Conservation (phyloP, 2,113 vertebrate genomes). For the Lipophrys pholis region DNA sequence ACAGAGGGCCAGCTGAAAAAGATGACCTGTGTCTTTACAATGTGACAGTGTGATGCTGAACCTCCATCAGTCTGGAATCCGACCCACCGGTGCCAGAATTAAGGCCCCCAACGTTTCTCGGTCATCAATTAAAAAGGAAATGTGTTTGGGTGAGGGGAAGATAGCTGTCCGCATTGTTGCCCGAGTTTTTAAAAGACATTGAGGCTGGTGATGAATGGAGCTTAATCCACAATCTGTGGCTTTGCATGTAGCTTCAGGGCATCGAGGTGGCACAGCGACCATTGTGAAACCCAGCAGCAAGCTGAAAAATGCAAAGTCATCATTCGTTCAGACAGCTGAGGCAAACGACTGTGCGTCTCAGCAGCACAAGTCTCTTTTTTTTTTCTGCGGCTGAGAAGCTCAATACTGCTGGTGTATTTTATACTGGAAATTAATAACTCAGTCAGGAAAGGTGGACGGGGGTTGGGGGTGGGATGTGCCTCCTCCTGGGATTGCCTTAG, state of each 20-base stretch:
- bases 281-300: slow-evolving; percentile 3
- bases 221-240: slow-evolving; percentile 1
- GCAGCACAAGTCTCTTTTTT: neutral
- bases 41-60: slow-evolving; percentile 3
- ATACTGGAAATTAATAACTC: no score
- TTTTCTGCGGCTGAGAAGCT: neutral
- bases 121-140: neutral
- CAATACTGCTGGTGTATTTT: neutral
- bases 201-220: neutral
- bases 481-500: no score
- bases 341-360: slow-evolving; percentile 12
- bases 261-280: neutral
- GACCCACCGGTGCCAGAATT: neutral
- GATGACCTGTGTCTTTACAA: neutral
- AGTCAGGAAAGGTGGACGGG: no score
- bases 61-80: slow-evolving; percentile 6
- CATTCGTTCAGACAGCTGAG: slow-evolving; percentile 27
- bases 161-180: neutral
- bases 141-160: neutral
- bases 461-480: no score
- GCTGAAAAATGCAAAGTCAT: slow-evolving; percentile 14
- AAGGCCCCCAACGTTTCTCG: neutral
- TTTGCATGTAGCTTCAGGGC: slow-evolving; percentile 14
- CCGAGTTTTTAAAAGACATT: slow-evolving; percentile 2
- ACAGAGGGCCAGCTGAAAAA: no score